Conservation (phyloP, 2,888 invertebrate genomes). For the Stenodema calcarata region DNA sequence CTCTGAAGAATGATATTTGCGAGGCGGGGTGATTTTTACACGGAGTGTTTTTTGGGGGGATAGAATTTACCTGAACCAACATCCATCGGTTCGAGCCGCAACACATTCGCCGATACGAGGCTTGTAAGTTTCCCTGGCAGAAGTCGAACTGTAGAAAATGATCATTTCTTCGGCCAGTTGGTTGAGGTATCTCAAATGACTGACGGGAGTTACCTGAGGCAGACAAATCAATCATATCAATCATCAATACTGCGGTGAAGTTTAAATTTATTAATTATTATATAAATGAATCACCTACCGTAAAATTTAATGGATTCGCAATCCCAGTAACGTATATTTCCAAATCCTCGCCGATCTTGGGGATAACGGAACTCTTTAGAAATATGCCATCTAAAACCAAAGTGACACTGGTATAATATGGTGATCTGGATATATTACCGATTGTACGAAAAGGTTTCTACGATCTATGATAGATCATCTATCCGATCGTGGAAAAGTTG, state of each 20-base stretch:
- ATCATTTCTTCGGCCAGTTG: conserved; percentile 6
- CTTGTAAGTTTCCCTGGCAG: neutral
- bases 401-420: neutral
- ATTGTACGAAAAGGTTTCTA: too few species aligned
- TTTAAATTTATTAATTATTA: neutral
- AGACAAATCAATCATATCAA: neutral
- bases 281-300: neutral
- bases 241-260: neutral
- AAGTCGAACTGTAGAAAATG: conserved; percentile 8
- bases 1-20: too few species aligned
- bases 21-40: too few species aligned
- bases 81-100: neutral
- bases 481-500: neutral
- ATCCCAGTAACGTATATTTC: conserved; percentile 23
- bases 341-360: neutral
- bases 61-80: conserved; percentile 5
- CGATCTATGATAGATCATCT: too few species aligned
- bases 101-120: conserved; percentile 1
- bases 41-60: too few species aligned
- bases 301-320: conserved; percentile 28
- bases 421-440: too few species aligned
- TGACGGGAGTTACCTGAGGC: conserved; percentile 20
- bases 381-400: neutral
- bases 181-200: neutral
- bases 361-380: neutral